Evolutionary conservation across 2,888 invertebrate species (phyloP), one percentile per base, ranked within the genome.

Genomic region (Acrobeloides nanus): DNA sequence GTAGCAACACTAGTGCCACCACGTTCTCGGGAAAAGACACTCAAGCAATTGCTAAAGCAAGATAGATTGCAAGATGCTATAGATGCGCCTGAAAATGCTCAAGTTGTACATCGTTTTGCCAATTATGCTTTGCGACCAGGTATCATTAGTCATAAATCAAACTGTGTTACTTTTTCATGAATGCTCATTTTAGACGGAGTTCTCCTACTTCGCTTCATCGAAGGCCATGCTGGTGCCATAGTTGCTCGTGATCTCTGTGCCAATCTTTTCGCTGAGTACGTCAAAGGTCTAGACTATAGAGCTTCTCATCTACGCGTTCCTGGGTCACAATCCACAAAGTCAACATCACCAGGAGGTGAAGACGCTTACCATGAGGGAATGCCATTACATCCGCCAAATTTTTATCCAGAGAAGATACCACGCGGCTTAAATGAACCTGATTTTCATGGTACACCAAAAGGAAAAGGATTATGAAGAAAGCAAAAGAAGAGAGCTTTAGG

Each of bases 141-240:
- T 64, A 39, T 41, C 32, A 38, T 20, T 20, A 38, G 23, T 10
- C 12, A 12, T 10, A 29, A 10, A 29, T 10, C 10, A 29, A 29
- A 10, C 31, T n/a, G 31, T 10, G 10, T n/a, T 29, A 10, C 10
- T n/a, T n/a, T 29, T 10, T 10, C 31, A 10, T 10, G 31, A 29
- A 29, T 10, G n/a, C n/a, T 53, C 17, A 41, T 44, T 27, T 10
- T 48, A 62, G 73, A 73, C 44, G 73, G 73, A 20, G 59, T 69
- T 15, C 65, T 73, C 20, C 53, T 74, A 24, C 58, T 73, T 41
- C 59, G 67, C 24, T 74, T 72, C 56, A 64, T 72, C 41, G 68
- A 73, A 40, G 66, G 68, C 24, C 70, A 74, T 50, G 68, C 72
- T n/a, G 73, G 73, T 42, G 69, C 70, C 5, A 64, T 73, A 47